Percentiles rank a stretch among this genome's conserved stretches.
These are phyloP conservation scores for Cheilosia vernalis DNA, from an alignment of 2,888 invertebrate species.

Conservation along the genomic window DNA sequence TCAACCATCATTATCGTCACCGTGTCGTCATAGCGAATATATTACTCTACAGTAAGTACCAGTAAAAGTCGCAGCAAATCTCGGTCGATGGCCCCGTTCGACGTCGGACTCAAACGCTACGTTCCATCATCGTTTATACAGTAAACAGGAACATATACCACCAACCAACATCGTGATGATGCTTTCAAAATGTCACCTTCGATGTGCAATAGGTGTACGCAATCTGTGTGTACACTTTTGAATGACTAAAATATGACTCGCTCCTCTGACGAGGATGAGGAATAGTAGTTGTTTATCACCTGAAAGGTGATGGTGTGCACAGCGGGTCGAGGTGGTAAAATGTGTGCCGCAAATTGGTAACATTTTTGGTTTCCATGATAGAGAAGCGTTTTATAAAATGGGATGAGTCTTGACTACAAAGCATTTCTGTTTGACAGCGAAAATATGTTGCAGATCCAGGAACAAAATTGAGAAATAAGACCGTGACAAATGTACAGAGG, in stretches of 20 bases:
- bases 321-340: neutral
- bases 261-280: conserved; percentile 17
- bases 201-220: conserved; percentile 41
- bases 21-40: conserved; percentile 6
- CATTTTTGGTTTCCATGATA: too few species aligned
- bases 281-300: conserved; percentile 6
- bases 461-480: too few species aligned
- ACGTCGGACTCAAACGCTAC: neutral
- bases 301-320: neutral
- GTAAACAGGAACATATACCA: conserved; percentile 3
- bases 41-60: neutral
- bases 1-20: conserved; percentile 28
- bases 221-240: neutral
- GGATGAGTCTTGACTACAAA: too few species aligned
- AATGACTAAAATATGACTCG: conserved; percentile 3
- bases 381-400: too few species aligned
- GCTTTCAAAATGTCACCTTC: conserved; percentile 46
- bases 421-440: too few species aligned
- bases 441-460: too few species aligned
- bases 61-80: conserved; percentile 26
- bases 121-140: neutral
- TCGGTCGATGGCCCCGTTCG: conserved; percentile 62
- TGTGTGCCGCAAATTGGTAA: neutral
- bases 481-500: too few species aligned
- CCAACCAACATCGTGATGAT: conserved; percentile 5